Conservation (phyloP, 2,113 vertebrate species). For the Xenus cinereus region DNA sequence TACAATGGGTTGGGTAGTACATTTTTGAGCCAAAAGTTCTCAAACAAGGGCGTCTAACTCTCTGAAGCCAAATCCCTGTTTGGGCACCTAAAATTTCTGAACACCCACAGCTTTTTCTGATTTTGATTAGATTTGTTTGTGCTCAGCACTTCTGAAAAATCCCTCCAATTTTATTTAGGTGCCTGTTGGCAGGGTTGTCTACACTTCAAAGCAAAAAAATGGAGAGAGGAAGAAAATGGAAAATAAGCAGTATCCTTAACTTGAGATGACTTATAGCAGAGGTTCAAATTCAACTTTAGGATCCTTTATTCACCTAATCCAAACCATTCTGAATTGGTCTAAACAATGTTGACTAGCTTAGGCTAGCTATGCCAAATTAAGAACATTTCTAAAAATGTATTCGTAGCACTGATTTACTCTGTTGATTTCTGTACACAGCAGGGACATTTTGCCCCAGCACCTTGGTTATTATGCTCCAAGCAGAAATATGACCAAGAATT, state of each 20-base stretch:
- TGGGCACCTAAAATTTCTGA: constrained; percentile 50
- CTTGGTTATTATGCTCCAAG: not conserved
- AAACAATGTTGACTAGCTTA: not conserved
- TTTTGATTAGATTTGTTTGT: constrained; percentile 50
- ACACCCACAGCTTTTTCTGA: constrained; percentile 40
- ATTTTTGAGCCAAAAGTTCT: constrained; percentile 28
- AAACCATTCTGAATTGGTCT: not conserved
- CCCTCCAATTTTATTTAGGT: constrained; percentile 36
- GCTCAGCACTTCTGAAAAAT: constrained; percentile 31
- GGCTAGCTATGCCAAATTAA: not conserved
- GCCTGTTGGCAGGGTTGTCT: not conserved
- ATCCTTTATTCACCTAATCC: not conserved
- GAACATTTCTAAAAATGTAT: not conserved
- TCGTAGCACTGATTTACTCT: not conserved
- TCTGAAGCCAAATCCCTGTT: constrained; percentile 26
- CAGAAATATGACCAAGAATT: not conserved
- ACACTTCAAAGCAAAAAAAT: constrained; percentile 16
- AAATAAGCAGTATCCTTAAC: constrained; percentile 26
- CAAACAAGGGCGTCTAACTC: constrained; percentile 14
- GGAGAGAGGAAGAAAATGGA: constrained; percentile 1
- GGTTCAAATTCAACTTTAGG: constrained; percentile 12
- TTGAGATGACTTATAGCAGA: constrained; percentile 4
- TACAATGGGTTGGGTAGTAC: constrained; percentile 18
- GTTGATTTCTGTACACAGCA: not conserved
- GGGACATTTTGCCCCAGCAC: not conserved